These are phyloP conservation scores for Pogonognathellus flavescens DNA, from an alignment of 1,140 invertebrate genomes.

Conservation along the genomic window DNA sequence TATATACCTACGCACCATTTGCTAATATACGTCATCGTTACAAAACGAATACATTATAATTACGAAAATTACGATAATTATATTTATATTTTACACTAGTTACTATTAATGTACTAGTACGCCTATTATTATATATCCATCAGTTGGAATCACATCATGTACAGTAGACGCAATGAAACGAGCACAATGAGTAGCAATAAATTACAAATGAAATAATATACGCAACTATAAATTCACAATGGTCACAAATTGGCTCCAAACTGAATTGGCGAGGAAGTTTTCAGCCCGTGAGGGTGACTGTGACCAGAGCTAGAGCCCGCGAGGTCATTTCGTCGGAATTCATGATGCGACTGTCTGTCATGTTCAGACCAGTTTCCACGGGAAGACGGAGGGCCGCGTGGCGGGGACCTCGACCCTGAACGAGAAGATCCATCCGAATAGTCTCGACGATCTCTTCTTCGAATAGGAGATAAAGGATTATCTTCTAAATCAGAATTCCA, in stretches of 20 bases:
- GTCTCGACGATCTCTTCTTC: conserved; percentile 45
- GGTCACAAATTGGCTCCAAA: conserved; percentile 51
- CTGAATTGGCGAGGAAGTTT: conserved; percentile 60
- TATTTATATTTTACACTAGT: no score
- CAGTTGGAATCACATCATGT: background rate
- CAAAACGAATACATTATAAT: no score
- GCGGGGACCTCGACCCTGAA: conserved; percentile 38
- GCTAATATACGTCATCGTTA: no score
- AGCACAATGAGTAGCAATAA: conserved; percentile 17
- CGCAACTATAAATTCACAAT: background rate
- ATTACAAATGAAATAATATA: background rate
- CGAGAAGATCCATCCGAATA: conserved; percentile 60
- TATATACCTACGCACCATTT: no score
- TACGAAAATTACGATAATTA: no score
- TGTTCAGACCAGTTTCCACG: conserved; percentile 46
- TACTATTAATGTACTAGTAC: no score
- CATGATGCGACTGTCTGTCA: conserved; percentile 10
- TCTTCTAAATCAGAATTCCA: conserved; percentile 51
- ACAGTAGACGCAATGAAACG: background rate
- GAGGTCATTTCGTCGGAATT: conserved; percentile 21
- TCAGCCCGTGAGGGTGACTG: background rate
- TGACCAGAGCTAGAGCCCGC: conserved; percentile 24
- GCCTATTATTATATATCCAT: no score
- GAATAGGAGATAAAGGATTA: conserved; percentile 45
- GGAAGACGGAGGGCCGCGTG: conserved; percentile 9